Evolutionary conservation across 1,140 invertebrate genomes (phyloP), one percentile per base, ranked within the genome.

Genomic region (Drosophila mauritiana): DNA sequence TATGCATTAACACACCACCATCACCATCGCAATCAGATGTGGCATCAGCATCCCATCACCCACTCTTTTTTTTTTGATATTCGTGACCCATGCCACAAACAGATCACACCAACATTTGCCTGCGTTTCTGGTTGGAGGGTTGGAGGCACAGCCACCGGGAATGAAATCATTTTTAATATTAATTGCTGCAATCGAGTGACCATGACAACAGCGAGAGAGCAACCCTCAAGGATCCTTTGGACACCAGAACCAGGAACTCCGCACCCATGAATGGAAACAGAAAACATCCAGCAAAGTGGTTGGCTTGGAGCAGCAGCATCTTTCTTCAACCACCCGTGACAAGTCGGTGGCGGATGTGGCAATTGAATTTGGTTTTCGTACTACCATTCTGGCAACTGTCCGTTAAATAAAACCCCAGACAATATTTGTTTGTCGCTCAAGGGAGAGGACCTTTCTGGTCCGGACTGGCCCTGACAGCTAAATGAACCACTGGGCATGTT

Each of bases 131-230:
- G 0, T 13, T 13, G 2, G 11, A 39, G 56, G 48, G 27, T 27
- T 36, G 20, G 22, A 22, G 56, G 20, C 45, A 39, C 77, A 68
- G 57, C 42, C 54, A 36, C 62, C 58, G 48, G 56, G 73, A 84
- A 80, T 73, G 72, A 80, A 80, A 84, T 80, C 51, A 89, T 84
- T 89, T 88, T 89, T 84, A 88, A 80, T 89, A 89, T 89, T 89
- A 88, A 88, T 88, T 89, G 83, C 84, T 80, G 83, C 72, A 88
- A 86, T 86, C 79, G 83, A 88, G 73, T 88, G 84, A 80, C 84
- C 83, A 88, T 72, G 75, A 61, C 82, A 86, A 56, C 17, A 15
- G 55, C 31, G n/a, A 13, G 31, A 13, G 31, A 68, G 61, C 83
- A 89, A 80, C 84, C 80, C 83, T 77, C 61, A 77, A 77, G 69